Evolutionary conservation across 2,888 invertebrate genomes (phyloP).

Genomic region (Rhyacophila evoluta): DNA sequence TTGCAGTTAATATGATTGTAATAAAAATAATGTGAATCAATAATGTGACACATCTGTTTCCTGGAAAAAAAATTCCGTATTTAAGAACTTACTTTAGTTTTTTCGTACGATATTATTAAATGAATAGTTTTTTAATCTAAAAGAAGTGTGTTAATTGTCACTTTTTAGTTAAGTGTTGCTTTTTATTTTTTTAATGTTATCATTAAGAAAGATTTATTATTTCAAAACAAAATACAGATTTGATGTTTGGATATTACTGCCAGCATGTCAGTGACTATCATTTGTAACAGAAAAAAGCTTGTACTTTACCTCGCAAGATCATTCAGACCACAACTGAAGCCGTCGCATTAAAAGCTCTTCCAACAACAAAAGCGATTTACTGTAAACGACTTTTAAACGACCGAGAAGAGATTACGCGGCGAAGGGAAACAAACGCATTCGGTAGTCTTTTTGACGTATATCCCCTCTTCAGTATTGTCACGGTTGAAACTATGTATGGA

Average conservation of each 20-base stretch:
- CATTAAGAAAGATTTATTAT: too few relatives aligned
- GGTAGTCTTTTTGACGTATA: slow-evolving; percentile 20
- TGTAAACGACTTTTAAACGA: slow-evolving; percentile 52
- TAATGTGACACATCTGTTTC: too few relatives aligned
- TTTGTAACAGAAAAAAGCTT: neutral
- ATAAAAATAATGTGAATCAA: too few relatives aligned
- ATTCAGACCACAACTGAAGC: neutral
- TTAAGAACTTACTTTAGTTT: too few relatives aligned
- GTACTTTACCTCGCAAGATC: neutral
- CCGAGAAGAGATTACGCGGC: slow-evolving; percentile 47
- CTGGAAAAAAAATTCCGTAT: too few relatives aligned
- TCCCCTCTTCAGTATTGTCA: slow-evolving; percentile 2
- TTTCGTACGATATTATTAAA: too few relatives aligned
- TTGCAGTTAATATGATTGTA: too few relatives aligned
- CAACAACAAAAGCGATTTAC: slow-evolving; percentile 51
- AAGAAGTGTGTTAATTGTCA: too few relatives aligned
- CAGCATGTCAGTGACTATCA: neutral
- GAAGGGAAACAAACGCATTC: slow-evolving; percentile 20
- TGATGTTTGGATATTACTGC: neutral
- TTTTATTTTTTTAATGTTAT: too few relatives aligned
- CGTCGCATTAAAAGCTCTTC: slow-evolving; percentile 43
- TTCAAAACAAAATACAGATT: too few relatives aligned
- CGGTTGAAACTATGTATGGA: slow-evolving; percentile 20
- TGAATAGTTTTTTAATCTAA: too few relatives aligned
- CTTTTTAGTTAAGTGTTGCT: too few relatives aligned